Conservation (phyloP, 64 coral and sea anemone species). For the Montipora sp. region DNA sequence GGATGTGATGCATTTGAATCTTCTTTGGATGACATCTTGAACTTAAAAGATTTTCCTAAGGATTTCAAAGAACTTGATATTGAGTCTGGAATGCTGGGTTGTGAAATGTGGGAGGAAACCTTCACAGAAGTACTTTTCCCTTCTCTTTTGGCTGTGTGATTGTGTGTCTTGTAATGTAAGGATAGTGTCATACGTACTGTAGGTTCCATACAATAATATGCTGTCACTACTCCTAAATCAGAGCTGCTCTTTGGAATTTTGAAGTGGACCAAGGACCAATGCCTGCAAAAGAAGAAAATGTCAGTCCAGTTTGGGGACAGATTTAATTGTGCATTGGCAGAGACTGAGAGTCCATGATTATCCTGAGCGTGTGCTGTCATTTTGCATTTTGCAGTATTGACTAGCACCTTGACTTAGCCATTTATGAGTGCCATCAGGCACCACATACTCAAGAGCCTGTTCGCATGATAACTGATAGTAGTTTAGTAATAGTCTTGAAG, state of each 20-base stretch:
- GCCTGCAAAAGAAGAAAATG: too few relatives aligned
- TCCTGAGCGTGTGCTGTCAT: too few relatives aligned
- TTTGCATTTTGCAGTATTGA: too few relatives aligned
- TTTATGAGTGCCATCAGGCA: too few relatives aligned
- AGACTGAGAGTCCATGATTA: too few relatives aligned
- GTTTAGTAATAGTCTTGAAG: too few relatives aligned
- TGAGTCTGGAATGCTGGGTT: slow-evolving; percentile 80
- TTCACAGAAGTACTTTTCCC: slow-evolving; percentile 97
- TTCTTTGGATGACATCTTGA: slow-evolving; percentile 82
- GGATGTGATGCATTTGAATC: slow-evolving; percentile 65
- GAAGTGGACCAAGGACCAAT: neutral
- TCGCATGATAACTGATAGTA: too few relatives aligned
- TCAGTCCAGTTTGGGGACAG: too few relatives aligned
- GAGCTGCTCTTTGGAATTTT: neutral
- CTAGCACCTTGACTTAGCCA: too few relatives aligned
- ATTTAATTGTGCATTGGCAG: too few relatives aligned
- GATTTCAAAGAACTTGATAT: slow-evolving; percentile 84
- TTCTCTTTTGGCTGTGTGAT: slow-evolving; percentile 86
- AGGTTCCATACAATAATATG: neutral
- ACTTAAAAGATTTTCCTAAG: slow-evolving; percentile 69
- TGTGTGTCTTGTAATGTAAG: neutral
- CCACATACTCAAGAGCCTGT: too few relatives aligned
- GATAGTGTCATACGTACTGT: neutral
- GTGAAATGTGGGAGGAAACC: slow-evolving; percentile 97
- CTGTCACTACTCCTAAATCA: neutral